Percentiles rank a stretch among this genome's conserved stretches.
phyloP scores from a whole-genome alignment of 2,797 vertebrate species.

The Lindbergichthys nudifrons region DNA sequence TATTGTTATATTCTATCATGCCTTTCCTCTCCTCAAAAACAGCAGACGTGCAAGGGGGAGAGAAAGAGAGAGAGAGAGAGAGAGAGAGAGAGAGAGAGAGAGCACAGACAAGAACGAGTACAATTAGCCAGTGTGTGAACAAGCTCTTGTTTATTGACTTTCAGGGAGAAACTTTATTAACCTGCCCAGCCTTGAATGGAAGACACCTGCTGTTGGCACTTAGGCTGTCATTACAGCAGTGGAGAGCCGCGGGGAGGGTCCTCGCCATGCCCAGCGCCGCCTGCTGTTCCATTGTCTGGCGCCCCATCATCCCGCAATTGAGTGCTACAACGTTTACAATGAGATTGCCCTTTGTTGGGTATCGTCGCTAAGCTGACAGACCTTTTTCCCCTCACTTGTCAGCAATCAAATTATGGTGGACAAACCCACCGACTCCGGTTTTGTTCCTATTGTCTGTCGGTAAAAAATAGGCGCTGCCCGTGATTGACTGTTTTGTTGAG shows the following conservation, averaged over 20 bases:
- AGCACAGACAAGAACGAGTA: slow-evolving; percentile 52
- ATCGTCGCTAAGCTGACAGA: slow-evolving; percentile 81
- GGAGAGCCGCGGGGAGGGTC: slow-evolving; percentile 75
- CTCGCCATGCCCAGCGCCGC: slow-evolving; percentile 72
- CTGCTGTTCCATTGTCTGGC: slow-evolving; percentile 82
- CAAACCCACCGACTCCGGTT: slow-evolving; percentile 72
- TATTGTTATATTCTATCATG: slow-evolving; percentile 1
- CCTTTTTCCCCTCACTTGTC: slow-evolving; percentile 82
- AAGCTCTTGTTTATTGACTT: slow-evolving; percentile 87
- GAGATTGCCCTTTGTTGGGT: slow-evolving; percentile 80
- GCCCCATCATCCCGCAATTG: slow-evolving; percentile 79
- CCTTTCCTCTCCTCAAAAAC: slow-evolving; percentile 20
- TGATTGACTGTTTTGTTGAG: slow-evolving; percentile 78
- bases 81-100: slow-evolving; percentile 18
- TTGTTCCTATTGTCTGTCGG: slow-evolving; percentile 74
- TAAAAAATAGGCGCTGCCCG: slow-evolving; percentile 61
- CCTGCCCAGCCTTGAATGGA: slow-evolving; percentile 83
- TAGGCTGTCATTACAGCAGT: slow-evolving; percentile 81
- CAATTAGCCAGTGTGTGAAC: slow-evolving; percentile 84
- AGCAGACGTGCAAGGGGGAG: slow-evolving; percentile 18
- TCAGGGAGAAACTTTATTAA: slow-evolving; percentile 86
- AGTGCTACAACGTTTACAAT: slow-evolving; percentile 81
- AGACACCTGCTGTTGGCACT: slow-evolving; percentile 88
- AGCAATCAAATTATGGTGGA: slow-evolving; percentile 82
- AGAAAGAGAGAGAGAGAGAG: slow-evolving; percentile 12